Conservation (phyloP, 2,888 invertebrate genomes). For the Hybos culiciformis region DNA sequence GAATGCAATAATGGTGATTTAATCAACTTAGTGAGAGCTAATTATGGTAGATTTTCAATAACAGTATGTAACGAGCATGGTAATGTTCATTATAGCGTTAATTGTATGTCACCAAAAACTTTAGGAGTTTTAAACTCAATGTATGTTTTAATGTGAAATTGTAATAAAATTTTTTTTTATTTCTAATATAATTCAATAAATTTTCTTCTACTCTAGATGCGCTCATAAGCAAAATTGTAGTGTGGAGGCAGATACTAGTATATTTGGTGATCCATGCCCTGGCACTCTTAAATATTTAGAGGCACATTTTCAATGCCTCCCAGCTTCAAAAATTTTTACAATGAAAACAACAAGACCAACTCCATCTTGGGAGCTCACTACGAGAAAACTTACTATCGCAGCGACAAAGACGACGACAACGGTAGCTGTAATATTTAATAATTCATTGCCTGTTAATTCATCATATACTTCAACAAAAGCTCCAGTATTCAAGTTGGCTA, state of each 20-base stretch:
- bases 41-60: slow-evolving; percentile 89
- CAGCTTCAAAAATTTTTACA: slow-evolving; percentile 67
- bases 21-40: slow-evolving; percentile 83
- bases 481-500: no score
- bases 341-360: slow-evolving; percentile 72
- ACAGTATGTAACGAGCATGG: slow-evolving; percentile 94
- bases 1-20: slow-evolving; percentile 79
- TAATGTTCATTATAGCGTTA: slow-evolving; percentile 92
- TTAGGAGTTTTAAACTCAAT: slow-evolving; percentile 76
- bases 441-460: no score
- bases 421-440: no score
- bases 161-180: neutral
- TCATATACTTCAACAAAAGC: no score
- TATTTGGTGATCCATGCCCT: slow-evolving; percentile 85
- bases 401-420: no score
- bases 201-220: no score
- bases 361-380: slow-evolving; percentile 79
- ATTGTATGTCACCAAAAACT: slow-evolving; percentile 86
- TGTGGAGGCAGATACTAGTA: slow-evolving; percentile 72
- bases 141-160: slow-evolving; percentile 38
- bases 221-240: slow-evolving; percentile 83
- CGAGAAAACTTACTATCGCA: no score
- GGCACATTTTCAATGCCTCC: slow-evolving; percentile 83
- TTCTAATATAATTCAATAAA: slow-evolving; percentile 37
- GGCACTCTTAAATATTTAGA: slow-evolving; percentile 86